These are phyloP conservation scores for Vulpes ferrilata DNA, from an alignment of 2,113 vertebrate species.

Conservation along the genomic window DNA sequence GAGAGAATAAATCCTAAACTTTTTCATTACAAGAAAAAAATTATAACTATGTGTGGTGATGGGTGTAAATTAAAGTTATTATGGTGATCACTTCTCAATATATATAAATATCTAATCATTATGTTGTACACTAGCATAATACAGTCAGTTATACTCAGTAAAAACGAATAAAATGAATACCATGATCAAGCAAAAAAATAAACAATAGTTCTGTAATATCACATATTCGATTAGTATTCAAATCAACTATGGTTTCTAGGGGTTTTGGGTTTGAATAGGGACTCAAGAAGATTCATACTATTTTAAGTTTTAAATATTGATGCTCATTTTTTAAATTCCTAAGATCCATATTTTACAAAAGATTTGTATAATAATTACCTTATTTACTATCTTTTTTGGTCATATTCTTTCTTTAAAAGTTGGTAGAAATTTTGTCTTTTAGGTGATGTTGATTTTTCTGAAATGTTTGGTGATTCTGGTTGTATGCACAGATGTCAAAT, in stretches of 20 bases:
- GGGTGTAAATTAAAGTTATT: background rate
- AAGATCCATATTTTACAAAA: background rate
- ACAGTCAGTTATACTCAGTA: background rate
- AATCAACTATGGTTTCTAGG: background rate
- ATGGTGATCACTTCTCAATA: background rate
- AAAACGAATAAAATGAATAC: background rate
- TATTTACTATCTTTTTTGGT: background rate
- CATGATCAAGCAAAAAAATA: background rate
- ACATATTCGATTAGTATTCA: background rate
- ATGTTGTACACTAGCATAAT: background rate
- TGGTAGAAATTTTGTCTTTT: background rate
- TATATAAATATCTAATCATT: background rate
- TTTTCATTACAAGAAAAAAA: background rate
- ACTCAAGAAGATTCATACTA: background rate
- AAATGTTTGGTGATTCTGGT: background rate
- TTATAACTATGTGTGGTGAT: background rate
- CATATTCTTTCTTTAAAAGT: background rate
- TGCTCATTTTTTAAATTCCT: background rate
- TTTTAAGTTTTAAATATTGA: background rate
- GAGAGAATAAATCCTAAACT: background rate
- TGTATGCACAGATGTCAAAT: background rate
- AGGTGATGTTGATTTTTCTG: background rate
- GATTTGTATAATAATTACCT: background rate
- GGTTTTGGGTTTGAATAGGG: background rate
- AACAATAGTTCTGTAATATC: background rate